Percentiles rank a stretch among this genome's conserved stretches.
Conservation (phyloP, 2,888 invertebrate genomes). For the Holacanthella duospinosa region DNA sequence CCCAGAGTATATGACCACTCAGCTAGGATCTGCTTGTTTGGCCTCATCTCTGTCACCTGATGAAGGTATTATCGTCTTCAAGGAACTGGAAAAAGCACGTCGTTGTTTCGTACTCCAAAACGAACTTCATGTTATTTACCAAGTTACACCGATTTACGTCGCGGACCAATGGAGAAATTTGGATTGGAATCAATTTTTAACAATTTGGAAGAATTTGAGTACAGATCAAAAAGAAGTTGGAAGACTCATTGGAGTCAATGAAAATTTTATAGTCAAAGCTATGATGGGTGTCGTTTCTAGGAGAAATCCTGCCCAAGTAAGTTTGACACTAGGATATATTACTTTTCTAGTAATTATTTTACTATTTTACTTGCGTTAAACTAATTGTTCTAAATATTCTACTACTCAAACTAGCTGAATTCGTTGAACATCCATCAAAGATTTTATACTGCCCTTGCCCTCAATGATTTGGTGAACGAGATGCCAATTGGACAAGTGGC, state of each 20-base stretch:
- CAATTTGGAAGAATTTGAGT: slow-evolving; percentile 70
- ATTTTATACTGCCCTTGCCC: slow-evolving; percentile 79
- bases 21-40: slow-evolving; percentile 83
- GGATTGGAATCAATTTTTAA: slow-evolving; percentile 56
- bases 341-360: too few relatives aligned
- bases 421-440: slow-evolving; percentile 45
- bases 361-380: not conserved
- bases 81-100: slow-evolving; percentile 79
- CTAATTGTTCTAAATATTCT: not conserved
- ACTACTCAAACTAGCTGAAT: not conserved
- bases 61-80: slow-evolving; percentile 78
- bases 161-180: slow-evolving; percentile 66
- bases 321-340: not conserved
- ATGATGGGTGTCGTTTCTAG: slow-evolving; percentile 56
- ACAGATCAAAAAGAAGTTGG: slow-evolving; percentile 75
- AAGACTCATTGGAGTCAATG: slow-evolving; percentile 75
- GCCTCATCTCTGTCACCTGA: slow-evolving; percentile 88
- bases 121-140: slow-evolving; percentile 87
- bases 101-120: slow-evolving; percentile 84
- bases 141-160: slow-evolving; percentile 80
- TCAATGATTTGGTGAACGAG: slow-evolving; percentile 89
- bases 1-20: slow-evolving; percentile 58
- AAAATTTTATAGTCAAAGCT: slow-evolving; percentile 69
- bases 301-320: slow-evolving; percentile 50
- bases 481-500: slow-evolving; percentile 67